Percentiles rank a stretch among this genome's conserved stretches.
These are phyloP conservation scores for Odontamblyopus lacepedii DNA, from an alignment of 2,797 vertebrate species.

Conservation along the genomic window DNA sequence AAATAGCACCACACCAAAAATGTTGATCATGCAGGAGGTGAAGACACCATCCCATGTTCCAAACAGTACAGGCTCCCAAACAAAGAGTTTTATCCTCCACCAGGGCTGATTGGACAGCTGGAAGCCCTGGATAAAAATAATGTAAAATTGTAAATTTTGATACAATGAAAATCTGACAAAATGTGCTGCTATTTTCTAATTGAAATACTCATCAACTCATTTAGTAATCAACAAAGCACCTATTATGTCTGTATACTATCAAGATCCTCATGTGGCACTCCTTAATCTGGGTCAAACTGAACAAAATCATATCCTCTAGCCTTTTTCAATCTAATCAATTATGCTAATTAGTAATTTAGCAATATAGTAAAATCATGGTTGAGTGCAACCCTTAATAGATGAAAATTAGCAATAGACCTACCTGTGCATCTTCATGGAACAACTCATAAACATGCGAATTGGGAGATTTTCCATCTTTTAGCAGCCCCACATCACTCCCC, in stretches of 20 bases:
- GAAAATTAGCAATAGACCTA: slow-evolving; percentile 46
- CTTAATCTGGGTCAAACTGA: too few relatives aligned
- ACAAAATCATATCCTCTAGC: too few relatives aligned
- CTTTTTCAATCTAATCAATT: too few relatives aligned
- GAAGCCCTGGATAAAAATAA: slow-evolving; percentile 56
- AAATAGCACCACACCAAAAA: slow-evolving; percentile 97
- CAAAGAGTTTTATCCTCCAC: slow-evolving; percentile 94
- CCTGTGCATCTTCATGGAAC: slow-evolving; percentile 95
- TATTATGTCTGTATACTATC: too few relatives aligned
- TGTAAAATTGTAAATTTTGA: neutral
- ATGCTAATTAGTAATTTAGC: too few relatives aligned
- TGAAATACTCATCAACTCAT: too few relatives aligned
- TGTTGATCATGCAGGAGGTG: slow-evolving; percentile 99
- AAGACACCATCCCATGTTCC: slow-evolving; percentile 98
- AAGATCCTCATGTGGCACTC: too few relatives aligned
- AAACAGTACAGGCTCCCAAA: slow-evolving; percentile 96
- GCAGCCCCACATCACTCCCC: slow-evolving; percentile 17
- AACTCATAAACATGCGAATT: slow-evolving; percentile 82
- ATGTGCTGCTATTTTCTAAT: neutral
- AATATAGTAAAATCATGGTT: too few relatives aligned
- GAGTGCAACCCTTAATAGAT: too few relatives aligned
- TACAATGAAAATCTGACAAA: neutral
- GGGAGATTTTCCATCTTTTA: slow-evolving; percentile 3
- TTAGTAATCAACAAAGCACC: too few relatives aligned
- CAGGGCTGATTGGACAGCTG: slow-evolving; percentile 84